These are phyloP conservation scores for Spinibarbus caldwelli DNA, from an alignment of 2,797 vertebrate species.

Conservation along the genomic window DNA sequence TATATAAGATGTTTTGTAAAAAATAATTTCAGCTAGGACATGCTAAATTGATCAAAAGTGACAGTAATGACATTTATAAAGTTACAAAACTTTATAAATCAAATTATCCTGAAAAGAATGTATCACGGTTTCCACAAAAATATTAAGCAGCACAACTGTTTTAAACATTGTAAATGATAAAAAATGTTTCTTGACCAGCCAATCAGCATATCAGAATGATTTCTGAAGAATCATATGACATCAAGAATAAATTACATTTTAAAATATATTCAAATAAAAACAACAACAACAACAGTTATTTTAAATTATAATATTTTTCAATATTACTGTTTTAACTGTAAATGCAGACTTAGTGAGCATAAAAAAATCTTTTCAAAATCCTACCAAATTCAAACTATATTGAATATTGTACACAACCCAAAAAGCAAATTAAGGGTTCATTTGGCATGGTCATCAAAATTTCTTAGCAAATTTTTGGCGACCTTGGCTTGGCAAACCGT, in stretches of 20 bases:
- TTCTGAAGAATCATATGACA: background rate
- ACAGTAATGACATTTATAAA: background rate
- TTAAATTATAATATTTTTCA: background rate
- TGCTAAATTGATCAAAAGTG: background rate
- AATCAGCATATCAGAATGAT: background rate
- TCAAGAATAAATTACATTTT: background rate
- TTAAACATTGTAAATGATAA: background rate
- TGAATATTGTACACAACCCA: background rate
- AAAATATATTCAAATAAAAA: too few relatives aligned
- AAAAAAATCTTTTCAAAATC: background rate
- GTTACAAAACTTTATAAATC: background rate
- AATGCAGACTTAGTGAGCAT: background rate
- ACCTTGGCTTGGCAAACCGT: background rate
- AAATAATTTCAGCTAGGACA: background rate
- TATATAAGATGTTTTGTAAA: too few relatives aligned
- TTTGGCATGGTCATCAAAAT: slow-evolving; percentile 1
- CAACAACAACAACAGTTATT: too few relatives aligned
- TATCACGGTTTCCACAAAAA: background rate
- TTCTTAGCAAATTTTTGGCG: background rate
- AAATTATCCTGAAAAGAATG: background rate
- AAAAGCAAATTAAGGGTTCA: too few relatives aligned
- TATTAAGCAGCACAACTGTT: background rate
- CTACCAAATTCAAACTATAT: background rate
- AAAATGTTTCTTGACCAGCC: too few relatives aligned
- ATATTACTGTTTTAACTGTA: too few relatives aligned